Base-by-base conservation (phyloP, 2,113 vertebrate species). In the Sigmodon hispidus region DNA sequence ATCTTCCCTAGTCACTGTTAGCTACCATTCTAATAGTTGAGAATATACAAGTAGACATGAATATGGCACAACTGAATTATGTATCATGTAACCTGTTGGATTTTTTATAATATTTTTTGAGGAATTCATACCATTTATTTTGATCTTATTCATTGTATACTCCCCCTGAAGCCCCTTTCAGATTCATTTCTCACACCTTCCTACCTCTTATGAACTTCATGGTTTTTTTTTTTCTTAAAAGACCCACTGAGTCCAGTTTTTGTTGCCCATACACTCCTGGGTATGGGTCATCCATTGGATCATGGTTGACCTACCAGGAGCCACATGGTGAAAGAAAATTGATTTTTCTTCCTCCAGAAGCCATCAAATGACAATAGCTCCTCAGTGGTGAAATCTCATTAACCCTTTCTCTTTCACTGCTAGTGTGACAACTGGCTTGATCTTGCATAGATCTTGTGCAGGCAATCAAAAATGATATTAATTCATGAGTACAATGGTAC, bases 21-120 rank as follows among this genome's bases (percentile, higher is more conserved):
- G 36, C 69, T 90, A 50, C 40, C 48, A 81, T 97, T 96, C 48
- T 90, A 48, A 36, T 75, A 77, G 45, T 26, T 76, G 52, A 92
- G 2, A 9, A 43, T 55, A 77, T 92, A 90, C 40, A 91, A 94
- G 85, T 17, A 43, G 26, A 43, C 29, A 40, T 8, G 75, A 43
- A 55, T 93, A 40, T 70, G 65, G 45, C 8, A 34, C 55, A 85
- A 43, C 29, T 12, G 22, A 87, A 45, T 61, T 72, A 13, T 70
- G 13, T 61, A 29, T 61, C 7, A 43, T 29, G n/a, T 59, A 29
- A 63, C 40, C 29, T 45, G 26, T 8, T 17, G 29, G n/a, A 6
- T 15, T 45, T 83, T 61, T 84, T 45, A 19, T 65, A 84, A 48
- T 7, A 61, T 85, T 65, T 80, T 83, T 65, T 85, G 59, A 85